These are phyloP conservation scores for Lutraria lutraria DNA, from an alignment of 2,888 invertebrate genomes.

Conservation along the genomic window DNA sequence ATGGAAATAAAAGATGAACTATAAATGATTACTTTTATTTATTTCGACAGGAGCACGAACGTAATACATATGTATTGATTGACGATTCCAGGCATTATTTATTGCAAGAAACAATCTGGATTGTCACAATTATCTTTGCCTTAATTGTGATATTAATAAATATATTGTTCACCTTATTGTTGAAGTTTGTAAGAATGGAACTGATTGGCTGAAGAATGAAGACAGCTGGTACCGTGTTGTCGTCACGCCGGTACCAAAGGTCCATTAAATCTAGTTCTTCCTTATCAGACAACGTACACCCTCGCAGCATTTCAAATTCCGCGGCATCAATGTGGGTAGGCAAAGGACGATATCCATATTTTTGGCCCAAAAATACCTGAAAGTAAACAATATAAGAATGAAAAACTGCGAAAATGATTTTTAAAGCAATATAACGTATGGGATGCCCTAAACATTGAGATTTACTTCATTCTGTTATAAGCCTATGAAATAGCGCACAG, in stretches of 20 bases:
- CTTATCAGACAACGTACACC: constrained; percentile 89
- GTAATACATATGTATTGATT: too few species aligned
- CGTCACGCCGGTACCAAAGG: constrained; percentile 98
- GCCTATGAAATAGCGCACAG: neutral
- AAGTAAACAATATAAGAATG: neutral
- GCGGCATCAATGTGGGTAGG: constrained; percentile 97
- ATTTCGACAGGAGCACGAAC: neutral
- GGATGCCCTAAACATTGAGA: neutral
- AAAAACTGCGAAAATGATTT: neutral
- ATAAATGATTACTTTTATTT: neutral
- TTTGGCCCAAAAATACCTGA: constrained; percentile 97
- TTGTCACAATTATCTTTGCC: too few species aligned
- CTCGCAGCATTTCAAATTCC: constrained; percentile 93
- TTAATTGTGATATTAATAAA: too few species aligned
- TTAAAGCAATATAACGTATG: neutral
- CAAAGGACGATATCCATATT: constrained; percentile 98
- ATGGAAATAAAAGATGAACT: neutral
- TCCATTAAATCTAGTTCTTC: constrained; percentile 94
- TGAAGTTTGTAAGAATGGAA: constrained; percentile 98
- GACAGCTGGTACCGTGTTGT: constrained; percentile 97
- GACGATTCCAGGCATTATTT: too few species aligned
- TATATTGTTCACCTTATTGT: constrained; percentile 95
- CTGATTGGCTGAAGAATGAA: constrained; percentile 98
- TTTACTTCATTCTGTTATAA: neutral
- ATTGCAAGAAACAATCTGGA: too few species aligned